Evolutionary conservation across 2,113 vertebrate genomes (phyloP).

Genomic region (Lanius ludovicianus): DNA sequence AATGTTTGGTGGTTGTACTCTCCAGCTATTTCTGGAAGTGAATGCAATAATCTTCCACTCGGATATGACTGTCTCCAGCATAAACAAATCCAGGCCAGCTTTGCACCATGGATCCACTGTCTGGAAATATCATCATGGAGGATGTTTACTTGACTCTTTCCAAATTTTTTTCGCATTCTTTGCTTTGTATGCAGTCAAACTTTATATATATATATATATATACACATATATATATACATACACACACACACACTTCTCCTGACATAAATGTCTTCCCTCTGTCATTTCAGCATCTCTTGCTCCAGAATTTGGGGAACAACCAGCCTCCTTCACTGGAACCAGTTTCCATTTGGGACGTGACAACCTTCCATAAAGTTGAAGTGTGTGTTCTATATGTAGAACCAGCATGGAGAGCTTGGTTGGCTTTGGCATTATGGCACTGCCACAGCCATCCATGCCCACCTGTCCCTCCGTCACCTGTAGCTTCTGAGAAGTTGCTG

Average conservation of each 20-base stretch:
- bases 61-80: slow-evolving; percentile 51
- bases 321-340: neutral
- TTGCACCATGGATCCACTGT: neutral
- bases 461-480: neutral
- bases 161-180: neutral
- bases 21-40: slow-evolving; percentile 44
- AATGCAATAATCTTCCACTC: slow-evolving; percentile 10
- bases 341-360: neutral
- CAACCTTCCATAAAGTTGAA: neutral
- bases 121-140: slow-evolving; percentile 45
- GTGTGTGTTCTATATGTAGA: neutral
- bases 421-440: neutral
- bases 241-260: no score
- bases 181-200: slow-evolving; percentile 19
- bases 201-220: neutral
- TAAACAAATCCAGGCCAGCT: slow-evolving; percentile 43
- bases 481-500: neutral
- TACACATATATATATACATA: no score
- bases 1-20: neutral
- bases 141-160: slow-evolving; percentile 32
- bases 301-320: neutral
- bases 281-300: neutral
- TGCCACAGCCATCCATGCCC: neutral
- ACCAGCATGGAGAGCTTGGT: neutral
- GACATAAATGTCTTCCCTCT: neutral